Evolutionary conservation across 2,888 invertebrate genomes (phyloP), one percentile per base, ranked within the genome.

Genomic region (Morpho achilles): DNA sequence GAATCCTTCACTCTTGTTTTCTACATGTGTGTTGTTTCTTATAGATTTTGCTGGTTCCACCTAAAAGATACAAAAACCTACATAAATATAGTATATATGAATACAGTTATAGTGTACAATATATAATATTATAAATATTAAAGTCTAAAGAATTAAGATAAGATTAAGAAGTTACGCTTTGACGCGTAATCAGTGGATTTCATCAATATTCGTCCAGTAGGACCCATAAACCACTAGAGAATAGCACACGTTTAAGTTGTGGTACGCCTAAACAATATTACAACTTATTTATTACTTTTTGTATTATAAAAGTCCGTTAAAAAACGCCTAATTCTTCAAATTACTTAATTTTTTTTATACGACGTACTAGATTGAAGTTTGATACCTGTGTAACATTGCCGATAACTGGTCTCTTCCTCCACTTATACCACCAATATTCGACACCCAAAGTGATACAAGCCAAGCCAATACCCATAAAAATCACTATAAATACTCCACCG

Each of bases 401-500:
- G 44, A 94, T 87, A 22, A 88, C 84, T 0, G 93, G 92, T 60
- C 91, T 91, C 69, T 93, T 94, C 68, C 95, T 92, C 85, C 94
- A 95, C 69, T 96, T 95, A 72, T 97, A 97, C 95, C 96, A 97
- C 95, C 96, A 97, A 80, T 98, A 99, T 79, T 99, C 99, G 62
- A 98, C 95, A 0, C 95, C 96, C 45, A 99, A 89, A 0, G 98
- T 98, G 51, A 98, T 84, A 71, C 97, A 97, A 0, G 98, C 98
- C 77, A 98, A 91, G 0, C 96, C 96, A 42, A 98, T 98, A 0
- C 98, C 98, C 69, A 98, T 97, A 75, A 98, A 97, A 65, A 99
- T 98, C 0, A 99, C 98, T 56, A 99, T 97, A 79, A 99, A 99
- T 0, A 99, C 99, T 0, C 99, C 99, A 50, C 98, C 99, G 68